These are phyloP conservation scores for Rhyacophila brunnea DNA, from an alignment of 1,140 invertebrate genomes.

Conservation along the genomic window DNA sequence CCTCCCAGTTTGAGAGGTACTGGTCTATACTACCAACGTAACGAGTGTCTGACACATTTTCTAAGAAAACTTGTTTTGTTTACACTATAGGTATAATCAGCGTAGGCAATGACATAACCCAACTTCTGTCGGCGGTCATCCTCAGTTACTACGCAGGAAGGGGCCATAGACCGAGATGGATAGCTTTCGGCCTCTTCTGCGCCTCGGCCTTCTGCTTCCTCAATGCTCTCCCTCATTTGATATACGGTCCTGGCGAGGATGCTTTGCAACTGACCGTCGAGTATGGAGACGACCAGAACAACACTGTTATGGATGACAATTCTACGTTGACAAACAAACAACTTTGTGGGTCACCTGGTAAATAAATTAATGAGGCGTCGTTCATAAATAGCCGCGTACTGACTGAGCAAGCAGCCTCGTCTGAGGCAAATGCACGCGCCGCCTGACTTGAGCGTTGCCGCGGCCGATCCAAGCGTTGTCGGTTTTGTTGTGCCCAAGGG, in stretches of 20 bases:
- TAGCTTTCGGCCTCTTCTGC: constrained; percentile 67
- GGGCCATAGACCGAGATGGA: constrained; percentile 70
- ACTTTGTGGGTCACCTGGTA: constrained; percentile 39
- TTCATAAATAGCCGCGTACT: too few species aligned
- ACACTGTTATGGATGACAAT: constrained; percentile 5
- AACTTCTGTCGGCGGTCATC: constrained; percentile 58
- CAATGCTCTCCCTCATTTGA: constrained; percentile 68
- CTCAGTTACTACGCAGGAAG: constrained; percentile 67
- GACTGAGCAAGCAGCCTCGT: too few species aligned
- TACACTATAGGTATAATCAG: constrained; percentile 62
- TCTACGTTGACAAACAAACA: constrained; percentile 37
- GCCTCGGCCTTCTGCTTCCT: constrained; percentile 70
- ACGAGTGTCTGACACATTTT: too few species aligned
- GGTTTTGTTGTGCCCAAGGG: too few species aligned
- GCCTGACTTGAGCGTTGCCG: too few species aligned
- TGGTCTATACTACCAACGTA: too few species aligned
- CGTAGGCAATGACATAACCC: constrained; percentile 67
- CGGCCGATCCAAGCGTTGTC: too few species aligned
- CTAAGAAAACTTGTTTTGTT: too few species aligned
- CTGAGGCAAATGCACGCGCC: too few species aligned
- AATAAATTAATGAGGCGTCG: too few species aligned
- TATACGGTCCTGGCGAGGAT: constrained; percentile 71
- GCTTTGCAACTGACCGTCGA: constrained; percentile 65
- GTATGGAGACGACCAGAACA: constrained; percentile 45
- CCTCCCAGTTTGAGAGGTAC: too few species aligned